Evolutionary conservation across 92 coral and sea anemone genomes (phyloP).

Genomic region (Pocillopora grandis): DNA sequence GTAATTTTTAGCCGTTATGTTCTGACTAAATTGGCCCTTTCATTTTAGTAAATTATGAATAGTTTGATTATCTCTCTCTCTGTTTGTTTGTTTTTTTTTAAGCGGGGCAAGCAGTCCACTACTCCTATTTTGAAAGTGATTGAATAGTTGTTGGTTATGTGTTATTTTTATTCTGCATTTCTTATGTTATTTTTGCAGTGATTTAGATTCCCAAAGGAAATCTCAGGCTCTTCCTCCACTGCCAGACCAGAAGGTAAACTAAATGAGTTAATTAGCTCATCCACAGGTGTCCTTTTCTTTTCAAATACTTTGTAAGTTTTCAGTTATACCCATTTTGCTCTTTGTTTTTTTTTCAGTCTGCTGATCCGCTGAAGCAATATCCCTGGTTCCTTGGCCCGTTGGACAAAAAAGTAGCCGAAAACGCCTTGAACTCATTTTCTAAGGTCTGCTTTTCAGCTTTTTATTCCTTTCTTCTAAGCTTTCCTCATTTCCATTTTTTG

Average conservation of each 20-base stretch:
- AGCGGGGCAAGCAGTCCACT: no score
- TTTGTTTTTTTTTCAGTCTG: conserved; percentile 31
- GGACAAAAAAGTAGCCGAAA: conserved; percentile 61
- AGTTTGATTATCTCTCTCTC: no score
- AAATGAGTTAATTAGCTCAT: not conserved
- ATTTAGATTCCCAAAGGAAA: not conserved
- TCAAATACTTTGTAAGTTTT: not conserved
- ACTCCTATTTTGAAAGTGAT: no score
- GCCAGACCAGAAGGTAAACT: conserved; percentile 2
- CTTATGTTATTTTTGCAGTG: conserved; percentile 6
- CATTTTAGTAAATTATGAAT: no score
- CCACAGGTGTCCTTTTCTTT: not conserved
- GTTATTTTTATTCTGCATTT: not conserved
- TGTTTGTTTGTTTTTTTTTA: no score
- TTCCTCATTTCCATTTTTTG: not conserved
- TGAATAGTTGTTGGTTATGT: not conserved
- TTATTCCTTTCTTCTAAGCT: not conserved
- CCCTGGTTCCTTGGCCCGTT: conserved; percentile 84
- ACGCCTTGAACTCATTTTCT: conserved; percentile 45
- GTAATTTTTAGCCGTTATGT: no score
- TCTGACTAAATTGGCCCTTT: no score
- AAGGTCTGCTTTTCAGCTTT: conserved; percentile 33
- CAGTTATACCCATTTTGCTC: not conserved
- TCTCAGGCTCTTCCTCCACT: not conserved
- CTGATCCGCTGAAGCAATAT: conserved; percentile 57